A percentile compares a stretch with the other conserved stretches of the same genome.
These are phyloP conservation scores for Merodon equestris DNA, from an alignment of 2,888 invertebrate genomes.

Conservation along the genomic window DNA sequence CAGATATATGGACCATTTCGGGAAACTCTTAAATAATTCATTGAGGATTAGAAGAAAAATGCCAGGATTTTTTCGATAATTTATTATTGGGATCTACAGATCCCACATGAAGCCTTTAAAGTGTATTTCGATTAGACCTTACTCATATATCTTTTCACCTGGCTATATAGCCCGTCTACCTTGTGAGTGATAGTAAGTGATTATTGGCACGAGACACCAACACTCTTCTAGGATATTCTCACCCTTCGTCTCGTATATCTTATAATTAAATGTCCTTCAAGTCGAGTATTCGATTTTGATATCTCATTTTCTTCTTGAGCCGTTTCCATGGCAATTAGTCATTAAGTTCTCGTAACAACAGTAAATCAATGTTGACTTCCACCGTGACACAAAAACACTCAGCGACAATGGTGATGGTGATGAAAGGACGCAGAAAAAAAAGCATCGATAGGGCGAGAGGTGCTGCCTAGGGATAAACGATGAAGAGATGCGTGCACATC, in stretches of 20 bases:
- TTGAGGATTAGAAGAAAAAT: slow-evolving; percentile 49
- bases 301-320: too few relatives aligned
- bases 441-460: neutral
- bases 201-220: too few relatives aligned
- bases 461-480: neutral
- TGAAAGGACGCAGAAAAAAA: neutral
- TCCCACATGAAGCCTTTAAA: too few relatives aligned
- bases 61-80: slow-evolving; percentile 42
- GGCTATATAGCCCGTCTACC: too few relatives aligned
- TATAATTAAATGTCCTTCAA: too few relatives aligned
- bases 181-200: too few relatives aligned
- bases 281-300: too few relatives aligned
- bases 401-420: neutral
- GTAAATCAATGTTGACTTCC: slow-evolving; percentile 2
- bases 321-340: slow-evolving; percentile 39
- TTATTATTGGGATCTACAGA: slow-evolving; percentile 3
- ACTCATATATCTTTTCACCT: too few relatives aligned
- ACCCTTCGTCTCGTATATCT: too few relatives aligned
- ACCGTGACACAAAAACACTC: neutral
- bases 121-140: too few relatives aligned
- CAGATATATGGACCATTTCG: neutral
- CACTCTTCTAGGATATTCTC: too few relatives aligned
- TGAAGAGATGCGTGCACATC: slow-evolving; percentile 8
- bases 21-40: slow-evolving; percentile 45
- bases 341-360: slow-evolving; percentile 13